These are phyloP conservation scores for Dinomys branickii DNA, from an alignment of 2,113 vertebrate genomes.

Conservation along the genomic window DNA sequence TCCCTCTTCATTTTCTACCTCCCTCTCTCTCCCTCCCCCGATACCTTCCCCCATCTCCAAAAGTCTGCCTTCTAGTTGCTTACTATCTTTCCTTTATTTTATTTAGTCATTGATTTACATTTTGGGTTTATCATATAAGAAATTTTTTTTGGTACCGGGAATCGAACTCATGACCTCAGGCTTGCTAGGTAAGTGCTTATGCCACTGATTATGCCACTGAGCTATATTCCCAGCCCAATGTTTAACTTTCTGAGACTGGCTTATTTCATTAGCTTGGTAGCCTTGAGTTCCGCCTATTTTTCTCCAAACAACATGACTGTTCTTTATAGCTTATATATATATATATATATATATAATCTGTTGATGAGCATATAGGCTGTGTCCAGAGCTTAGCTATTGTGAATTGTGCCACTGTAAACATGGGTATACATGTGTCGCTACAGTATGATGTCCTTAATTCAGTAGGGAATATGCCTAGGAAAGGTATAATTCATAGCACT, in stretches of 20 bases:
- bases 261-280: background rate
- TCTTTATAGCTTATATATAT: background rate
- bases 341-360: background rate
- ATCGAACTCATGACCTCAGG: too few species aligned
- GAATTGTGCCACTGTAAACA: background rate
- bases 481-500: background rate
- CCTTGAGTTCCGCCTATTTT: background rate
- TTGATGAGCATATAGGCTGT: background rate
- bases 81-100: background rate
- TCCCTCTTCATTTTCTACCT: background rate
- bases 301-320: background rate
- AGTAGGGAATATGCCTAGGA: background rate
- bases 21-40: background rate
- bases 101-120: background rate
- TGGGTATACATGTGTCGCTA: background rate
- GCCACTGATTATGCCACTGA: too few species aligned
- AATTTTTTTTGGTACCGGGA: too few species aligned
- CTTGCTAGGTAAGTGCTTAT: too few species aligned
- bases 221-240: too few species aligned
- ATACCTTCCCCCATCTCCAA: background rate
- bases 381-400: background rate
- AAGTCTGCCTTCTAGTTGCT: background rate
- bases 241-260: background rate
- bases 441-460: background rate
- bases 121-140: background rate